phyloP scores from a whole-genome alignment of 1,140 invertebrate genomes.

The Cryptotermes secundus region DNA sequence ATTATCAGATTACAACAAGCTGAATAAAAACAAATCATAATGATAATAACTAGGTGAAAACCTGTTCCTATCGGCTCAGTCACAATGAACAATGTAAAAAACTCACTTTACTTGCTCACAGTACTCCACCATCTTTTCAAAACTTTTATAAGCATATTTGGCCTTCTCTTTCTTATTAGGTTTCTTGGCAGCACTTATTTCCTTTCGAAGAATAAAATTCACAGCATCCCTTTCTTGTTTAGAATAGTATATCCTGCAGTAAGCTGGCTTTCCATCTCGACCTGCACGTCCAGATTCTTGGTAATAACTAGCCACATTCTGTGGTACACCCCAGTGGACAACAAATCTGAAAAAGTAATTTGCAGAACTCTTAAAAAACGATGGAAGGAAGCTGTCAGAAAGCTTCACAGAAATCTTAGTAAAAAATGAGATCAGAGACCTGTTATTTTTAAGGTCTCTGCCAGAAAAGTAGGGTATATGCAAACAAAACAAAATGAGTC shows the following conservation, averaged over 20 bases:
- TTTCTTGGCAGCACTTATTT: conserved; percentile 59
- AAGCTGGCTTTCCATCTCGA: conserved; percentile 59
- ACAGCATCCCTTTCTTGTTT: conserved; percentile 73
- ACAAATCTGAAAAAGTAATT: conserved; percentile 69
- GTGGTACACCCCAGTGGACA: conserved; percentile 89
- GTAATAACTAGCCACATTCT: conserved; percentile 66
- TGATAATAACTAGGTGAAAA: background rate
- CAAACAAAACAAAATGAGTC: too few species aligned
- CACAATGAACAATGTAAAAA: conserved; percentile 24
- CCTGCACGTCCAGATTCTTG: conserved; percentile 66
- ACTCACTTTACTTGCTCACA: conserved; percentile 64
- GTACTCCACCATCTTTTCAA: conserved; percentile 74
- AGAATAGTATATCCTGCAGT: conserved; percentile 72
- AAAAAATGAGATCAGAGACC: too few species aligned
- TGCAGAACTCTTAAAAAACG: background rate
- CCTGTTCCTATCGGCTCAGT: background rate
- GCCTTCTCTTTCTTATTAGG: conserved; percentile 56
- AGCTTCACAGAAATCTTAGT: too few species aligned
- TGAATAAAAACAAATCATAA: background rate
- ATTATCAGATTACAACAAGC: background rate
- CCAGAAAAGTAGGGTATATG: too few species aligned
- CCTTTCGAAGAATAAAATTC: conserved; percentile 74
- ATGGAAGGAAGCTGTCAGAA: background rate
- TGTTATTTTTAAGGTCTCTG: too few species aligned
- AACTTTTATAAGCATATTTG: conserved; percentile 65